Base-by-base conservation (phyloP, 2,113 vertebrate genomes). In the Oxyruncus cristatus region DNA sequence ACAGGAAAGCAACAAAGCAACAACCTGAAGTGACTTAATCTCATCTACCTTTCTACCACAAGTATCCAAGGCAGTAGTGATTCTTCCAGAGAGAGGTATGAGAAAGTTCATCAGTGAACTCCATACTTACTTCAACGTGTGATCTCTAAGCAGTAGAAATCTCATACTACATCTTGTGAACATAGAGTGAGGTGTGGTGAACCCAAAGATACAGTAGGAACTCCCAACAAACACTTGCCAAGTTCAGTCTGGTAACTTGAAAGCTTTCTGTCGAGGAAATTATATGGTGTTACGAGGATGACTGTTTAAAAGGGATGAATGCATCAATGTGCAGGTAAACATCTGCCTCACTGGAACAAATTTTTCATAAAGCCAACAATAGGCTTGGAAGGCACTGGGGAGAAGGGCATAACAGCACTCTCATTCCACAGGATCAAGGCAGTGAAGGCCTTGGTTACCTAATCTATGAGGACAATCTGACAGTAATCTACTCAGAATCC, bases 61-160 rank as follows among this genome's bases (percentile, higher is more conserved):
- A 44, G 28, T 3, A 42, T 3, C 33, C n/a, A 79, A 83, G 58
- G 27, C 24, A 72, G 52, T 16, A 87, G 37, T 19, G 14, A n/a
- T 62, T 82, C 50, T 66, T 59, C 63, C 24, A 6, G 52, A 75
- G 30, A 85, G 5, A 37, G 28, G 16, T 6, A 76, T 5, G 33
- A 67, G 2, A 0, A 37, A 79, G 33, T 8, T n/a, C 2, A 2
- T 19, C 33, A 53, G 19, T 5, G 3, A 91, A 65, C 26, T 46
- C 44, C 0, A 0, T 30, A 22, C 13, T 58, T 62, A 32, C 13
- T 71, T 63, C 8, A 21, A 27, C 0, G 1, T 12, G 19, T 49
- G 30, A 66, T 21, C 19, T 55, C 59, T 19, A 46, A 81, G 59
- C 49, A 39, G 37, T 22, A 85, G 50, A 56, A 50, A 56, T 42